phyloP scores from a whole-genome alignment of 1,140 invertebrate genomes.

The Lutraria rhynchaena region DNA sequence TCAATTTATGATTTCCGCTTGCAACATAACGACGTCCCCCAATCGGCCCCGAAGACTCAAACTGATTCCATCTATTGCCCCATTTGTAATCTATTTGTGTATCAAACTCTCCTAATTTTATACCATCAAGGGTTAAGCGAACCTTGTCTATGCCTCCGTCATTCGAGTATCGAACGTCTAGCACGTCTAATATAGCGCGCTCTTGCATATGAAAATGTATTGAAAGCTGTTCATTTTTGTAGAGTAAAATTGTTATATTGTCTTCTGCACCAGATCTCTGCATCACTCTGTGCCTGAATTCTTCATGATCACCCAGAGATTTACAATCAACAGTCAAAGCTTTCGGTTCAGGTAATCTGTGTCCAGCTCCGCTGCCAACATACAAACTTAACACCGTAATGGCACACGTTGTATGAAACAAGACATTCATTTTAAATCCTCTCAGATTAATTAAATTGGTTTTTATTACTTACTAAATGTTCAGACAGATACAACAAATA shows the following conservation, averaged over 20 bases:
- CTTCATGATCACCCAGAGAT: constrained; percentile 14
- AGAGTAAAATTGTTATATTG: constrained; percentile 41
- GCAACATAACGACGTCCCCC: constrained; percentile 1
- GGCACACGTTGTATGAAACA: too few relatives aligned
- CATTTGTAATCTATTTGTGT: not conserved
- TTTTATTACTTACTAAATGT: too few relatives aligned
- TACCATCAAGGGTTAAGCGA: constrained; percentile 34
- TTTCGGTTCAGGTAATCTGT: constrained; percentile 5
- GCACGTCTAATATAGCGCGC: constrained; percentile 19
- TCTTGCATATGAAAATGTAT: constrained; percentile 52
- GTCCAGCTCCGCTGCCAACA: too few relatives aligned
- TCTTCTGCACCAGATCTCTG: constrained; percentile 12
- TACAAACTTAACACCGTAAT: too few relatives aligned
- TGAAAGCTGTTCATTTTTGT: constrained; percentile 6
- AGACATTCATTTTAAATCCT: too few relatives aligned
- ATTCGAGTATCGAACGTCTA: constrained; percentile 58
- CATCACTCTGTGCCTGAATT: constrained; percentile 9
- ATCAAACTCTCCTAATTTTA: constrained; percentile 12
- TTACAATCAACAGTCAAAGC: constrained; percentile 22
- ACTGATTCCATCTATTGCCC: constrained; percentile 46
- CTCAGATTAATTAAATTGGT: too few relatives aligned
- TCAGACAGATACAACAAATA: too few relatives aligned
- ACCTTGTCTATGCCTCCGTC: constrained; percentile 55
- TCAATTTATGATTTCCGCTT: constrained; percentile 17
- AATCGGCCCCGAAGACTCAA: constrained; percentile 38